Base-by-base conservation (phyloP, 1,140 invertebrate species). In the Phymastichus coffea region DNA sequence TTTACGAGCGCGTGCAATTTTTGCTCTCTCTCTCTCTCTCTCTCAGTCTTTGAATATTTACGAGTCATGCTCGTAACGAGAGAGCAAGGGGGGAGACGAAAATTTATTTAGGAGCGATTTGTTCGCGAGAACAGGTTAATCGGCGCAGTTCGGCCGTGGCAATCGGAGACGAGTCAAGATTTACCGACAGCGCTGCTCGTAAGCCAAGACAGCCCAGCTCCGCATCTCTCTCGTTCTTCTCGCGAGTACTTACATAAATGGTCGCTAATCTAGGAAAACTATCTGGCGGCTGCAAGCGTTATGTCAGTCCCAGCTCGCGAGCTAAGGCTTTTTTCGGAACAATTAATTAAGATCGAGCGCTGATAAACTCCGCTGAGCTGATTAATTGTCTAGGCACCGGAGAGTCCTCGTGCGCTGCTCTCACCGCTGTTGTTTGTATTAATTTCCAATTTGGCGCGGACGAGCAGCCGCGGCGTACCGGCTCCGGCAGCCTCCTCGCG, bases 231-330 rank as follows among this genome's bases (percentile, higher is more conserved):
- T 63, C 58, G 46, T 58, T 60, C 58, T 55, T 35, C 52, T 28
- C 35, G 25, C 33, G 55, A 63, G 41, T 59, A 59, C 57, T 58
- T 59, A 52, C 68, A 66, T 62, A 65, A 74, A 73, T 69, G 73
- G 68, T 56, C 68, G 73, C 71, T 74, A 73, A 75, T 76, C 70
- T 64, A 64, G 67, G 12, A 73, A 73, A 72, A 67, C 66, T 68
- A 68, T 70, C 68, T 68, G 28, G 6, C 28, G 6, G 28, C 28
- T 7, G 28, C 28, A 12, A 33, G 28, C 28, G 28, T 7, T 12
- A 33, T 7, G 6, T 33, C 28, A 12, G 17, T 0, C 3, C 3
- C n/a, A 48, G 33, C 9, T 23, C 23, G 22, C 33, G 54, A 44
- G 46, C n/a, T n/a, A n/a, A n/a, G n/a, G 35, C 19, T 33, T 51